Base-by-base conservation (phyloP, 92 coral and sea anemone genomes). In the Muricea muricata region DNA sequence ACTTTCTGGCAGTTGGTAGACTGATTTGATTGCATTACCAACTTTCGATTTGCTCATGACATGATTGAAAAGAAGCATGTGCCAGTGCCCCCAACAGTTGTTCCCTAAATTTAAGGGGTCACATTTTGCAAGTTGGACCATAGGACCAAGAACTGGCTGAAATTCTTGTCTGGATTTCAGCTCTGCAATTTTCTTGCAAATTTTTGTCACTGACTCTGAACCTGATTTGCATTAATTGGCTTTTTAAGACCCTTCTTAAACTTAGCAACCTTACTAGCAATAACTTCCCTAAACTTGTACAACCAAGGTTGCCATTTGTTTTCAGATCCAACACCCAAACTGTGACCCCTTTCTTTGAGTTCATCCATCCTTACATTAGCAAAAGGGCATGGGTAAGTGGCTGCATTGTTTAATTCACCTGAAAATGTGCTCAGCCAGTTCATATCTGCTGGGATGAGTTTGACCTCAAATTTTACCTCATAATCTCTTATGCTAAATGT, bases 1-100 rank as follows among this genome's bases (percentile, higher is more conserved):
- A 61, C 35, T 67, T 82, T 88, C 94, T 10, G 89, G 86, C 85
- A 88, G 67, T 1, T 91, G 82, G 89, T 87, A 91, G 29, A 91
- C 92, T 39, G 94, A 91, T 82, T 88, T 91, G 14, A 87, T 35
- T 81, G 66, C 65, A 29, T 65, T 58, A 30, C 66, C 70, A 10
- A 87, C 76, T 56, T 91, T 91, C 72, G 89, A 87, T 65, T 85
- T 88, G 35, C 78, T 84, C 80, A 75, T 25, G 45, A 88, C 85
- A 80, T 80, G 82, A 73, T 73, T 85, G 18, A 91, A 84, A 80
- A 87, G 47, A 58, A 74, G 29, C 25, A 87, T 82, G 73, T 84
- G 85, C 91, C 94, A 88, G 54, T 91, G 94, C 55, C 91, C 82
- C 94, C 90, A 88, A 66, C 92, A 88, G 67, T 88, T 88, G 79